Percentiles rank a stretch among this genome's conserved stretches.
Evolutionary conservation across 2,113 vertebrate genomes (phyloP).

Genomic region (Meriones unguiculatus): DNA sequence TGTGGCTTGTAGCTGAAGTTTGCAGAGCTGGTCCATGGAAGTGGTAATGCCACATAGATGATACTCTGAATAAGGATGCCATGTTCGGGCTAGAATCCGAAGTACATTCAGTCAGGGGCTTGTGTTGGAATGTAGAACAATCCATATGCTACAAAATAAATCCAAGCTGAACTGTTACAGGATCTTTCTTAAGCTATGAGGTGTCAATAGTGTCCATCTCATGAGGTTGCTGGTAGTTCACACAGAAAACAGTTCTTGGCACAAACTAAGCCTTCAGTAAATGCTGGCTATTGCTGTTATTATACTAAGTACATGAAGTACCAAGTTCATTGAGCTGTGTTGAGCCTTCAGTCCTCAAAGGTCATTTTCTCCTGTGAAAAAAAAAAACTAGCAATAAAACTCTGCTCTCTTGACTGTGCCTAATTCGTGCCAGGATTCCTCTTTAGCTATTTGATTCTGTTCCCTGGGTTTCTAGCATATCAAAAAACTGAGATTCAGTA

Average conservation of each 20-base stretch:
- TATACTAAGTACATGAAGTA: background rate
- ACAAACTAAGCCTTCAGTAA: background rate
- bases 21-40: background rate
- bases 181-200: background rate
- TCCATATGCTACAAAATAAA: background rate
- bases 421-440: background rate
- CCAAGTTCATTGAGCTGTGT: background rate
- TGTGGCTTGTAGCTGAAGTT: background rate
- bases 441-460: conserved; percentile 3
- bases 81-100: background rate
- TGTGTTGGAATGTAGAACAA: background rate
- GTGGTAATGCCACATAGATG: too few species aligned
- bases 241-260: background rate
- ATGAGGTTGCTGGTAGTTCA: background rate
- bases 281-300: background rate
- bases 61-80: background rate
- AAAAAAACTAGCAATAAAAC: background rate
- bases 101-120: background rate
- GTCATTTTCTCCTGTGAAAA: background rate
- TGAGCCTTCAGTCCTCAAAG: background rate
- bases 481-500: background rate
- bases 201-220: background rate
- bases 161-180: background rate
- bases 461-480: background rate
- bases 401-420: background rate